These are phyloP conservation scores for Lonchura striata DNA, from an alignment of 2,113 vertebrate genomes.

Conservation along the genomic window DNA sequence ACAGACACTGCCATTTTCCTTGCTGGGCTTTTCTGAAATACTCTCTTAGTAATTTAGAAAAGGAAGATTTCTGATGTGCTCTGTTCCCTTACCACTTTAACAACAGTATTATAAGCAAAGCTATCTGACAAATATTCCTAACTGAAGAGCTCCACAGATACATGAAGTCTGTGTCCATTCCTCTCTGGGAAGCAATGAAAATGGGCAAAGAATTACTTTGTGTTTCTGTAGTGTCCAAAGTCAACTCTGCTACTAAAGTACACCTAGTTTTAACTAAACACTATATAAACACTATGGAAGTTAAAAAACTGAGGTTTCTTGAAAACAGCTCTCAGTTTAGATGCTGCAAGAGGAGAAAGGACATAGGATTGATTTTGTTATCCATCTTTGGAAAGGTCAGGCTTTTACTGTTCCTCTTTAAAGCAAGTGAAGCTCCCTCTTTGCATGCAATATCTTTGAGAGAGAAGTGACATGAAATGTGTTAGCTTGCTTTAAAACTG, in stretches of 20 bases:
- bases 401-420: neutral
- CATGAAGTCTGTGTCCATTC: rapidly evolving
- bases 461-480: neutral
- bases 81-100: neutral
- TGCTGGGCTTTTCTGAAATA: neutral
- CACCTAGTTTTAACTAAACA: neutral
- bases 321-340: neutral
- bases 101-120: neutral
- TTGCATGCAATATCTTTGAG: neutral
- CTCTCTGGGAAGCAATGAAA: neutral
- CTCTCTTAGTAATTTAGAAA: neutral
- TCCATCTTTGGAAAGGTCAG: neutral
- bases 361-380: neutral
- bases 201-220: neutral
- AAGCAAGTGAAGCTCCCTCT: neutral
- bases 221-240: neutral
- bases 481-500: neutral
- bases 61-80: neutral
- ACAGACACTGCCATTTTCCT: neutral
- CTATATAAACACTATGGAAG: neutral
- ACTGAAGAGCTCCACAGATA: neutral
- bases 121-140: neutral
- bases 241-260: neutral
- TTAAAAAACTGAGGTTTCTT: neutral
- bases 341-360: neutral